A percentile compares a stretch with the other conserved stretches of the same genome.
Conservation (phyloP, 2,888 invertebrate genomes). For the Escarpia spicata region DNA sequence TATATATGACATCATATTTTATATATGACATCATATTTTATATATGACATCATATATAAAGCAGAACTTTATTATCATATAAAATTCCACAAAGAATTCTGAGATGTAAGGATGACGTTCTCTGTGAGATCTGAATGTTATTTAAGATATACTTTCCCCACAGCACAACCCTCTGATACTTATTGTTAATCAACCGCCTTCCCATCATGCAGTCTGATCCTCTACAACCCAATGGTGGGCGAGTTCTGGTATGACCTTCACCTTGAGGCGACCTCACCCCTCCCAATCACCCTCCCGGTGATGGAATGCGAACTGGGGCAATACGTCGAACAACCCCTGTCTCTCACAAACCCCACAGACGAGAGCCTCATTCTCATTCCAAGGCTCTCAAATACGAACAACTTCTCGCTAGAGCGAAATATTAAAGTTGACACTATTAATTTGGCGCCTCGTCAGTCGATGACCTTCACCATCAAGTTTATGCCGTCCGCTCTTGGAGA, state of each 20-base stretch:
- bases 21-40: too few species aligned
- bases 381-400: constrained; percentile 60
- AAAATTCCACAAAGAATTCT: too few species aligned
- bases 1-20: too few species aligned
- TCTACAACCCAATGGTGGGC: constrained; percentile 62
- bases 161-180: not conserved
- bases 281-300: constrained; percentile 56
- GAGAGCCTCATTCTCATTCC: constrained; percentile 59
- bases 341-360: constrained; percentile 61
- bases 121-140: too few species aligned
- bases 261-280: constrained; percentile 56
- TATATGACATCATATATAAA: too few species aligned
- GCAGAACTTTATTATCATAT: too few species aligned
- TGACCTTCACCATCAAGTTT: constrained; percentile 60
- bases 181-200: not conserved
- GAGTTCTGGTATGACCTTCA: constrained; percentile 65
- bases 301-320: constrained; percentile 64
- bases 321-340: constrained; percentile 57
- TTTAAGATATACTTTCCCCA: too few species aligned
- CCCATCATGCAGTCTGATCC: constrained; percentile 50
- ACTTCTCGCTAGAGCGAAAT: constrained; percentile 60
- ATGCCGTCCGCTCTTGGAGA: constrained; percentile 63
- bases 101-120: too few species aligned
- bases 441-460: constrained; percentile 49
- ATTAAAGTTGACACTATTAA: constrained; percentile 52